Base-by-base conservation (phyloP, 2,888 invertebrate species). In the Ormyrus nitidulus region DNA sequence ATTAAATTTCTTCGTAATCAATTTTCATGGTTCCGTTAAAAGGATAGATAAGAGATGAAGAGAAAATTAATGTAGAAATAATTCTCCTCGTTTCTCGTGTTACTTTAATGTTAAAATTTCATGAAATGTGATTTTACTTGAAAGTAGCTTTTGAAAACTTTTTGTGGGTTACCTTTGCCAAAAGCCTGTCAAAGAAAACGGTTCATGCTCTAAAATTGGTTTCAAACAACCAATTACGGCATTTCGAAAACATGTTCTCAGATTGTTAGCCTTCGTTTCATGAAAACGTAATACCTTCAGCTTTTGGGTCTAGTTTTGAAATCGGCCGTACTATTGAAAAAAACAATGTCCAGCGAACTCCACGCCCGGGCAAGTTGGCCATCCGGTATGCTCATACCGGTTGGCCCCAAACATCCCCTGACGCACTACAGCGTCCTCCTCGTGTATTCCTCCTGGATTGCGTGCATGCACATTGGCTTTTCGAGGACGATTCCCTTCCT, bases 391-490 rank as follows among this genome's bases (percentile, higher is more conserved):
- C 77, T 70, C n/a, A 62, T 54, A n/a, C 58, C 46, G 6, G 44
- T 34, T 46, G 7, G 11, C 34, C 58, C 64, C 11, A 19, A 34
- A 7, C 13, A 53, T 44, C 34, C 46, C 48, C 64, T 6, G 5
- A 64, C 64, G 11, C 56, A 54, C n/a, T 46, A 6, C 13, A 4
- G 34, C 34, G 34, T 13, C 13, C 51, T 19, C n/a, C 70, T 19
- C 64, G 77, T 77, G 70, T 77, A 77, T 77, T 77, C 77, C 77
- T 70, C 64, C 56, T 77, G 64, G 70, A 77, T 70, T 70, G 70
- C 77, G 58, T 64, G 77, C 70, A 68, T 68, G 68, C 68, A 46
- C 19, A 46, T 62, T 64, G 62, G 73, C 73, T 74, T 74, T 74
- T 74, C 73, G 65, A 58, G 78, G 58, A 77, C 73, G 79, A 62